Percentiles rank a stretch among this genome's conserved stretches.
Conservation (phyloP, 2,113 vertebrate species). For the Microtus pennsylvanicus region DNA sequence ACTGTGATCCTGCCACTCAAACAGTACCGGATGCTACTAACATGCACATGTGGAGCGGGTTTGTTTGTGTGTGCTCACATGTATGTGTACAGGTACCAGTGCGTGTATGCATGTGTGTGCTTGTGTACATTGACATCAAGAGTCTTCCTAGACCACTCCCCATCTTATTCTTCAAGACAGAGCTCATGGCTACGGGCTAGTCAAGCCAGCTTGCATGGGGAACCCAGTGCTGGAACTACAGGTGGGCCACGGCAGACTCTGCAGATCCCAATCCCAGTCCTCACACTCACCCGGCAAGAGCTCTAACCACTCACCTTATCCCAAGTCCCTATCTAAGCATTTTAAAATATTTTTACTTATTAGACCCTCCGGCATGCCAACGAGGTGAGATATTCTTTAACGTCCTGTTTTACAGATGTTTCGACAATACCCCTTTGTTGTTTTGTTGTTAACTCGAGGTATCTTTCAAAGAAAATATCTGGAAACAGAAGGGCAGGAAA, state of each 20-base stretch:
- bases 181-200: no score
- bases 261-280: neutral
- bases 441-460: neutral
- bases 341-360: constrained; percentile 5
- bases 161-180: neutral
- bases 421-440: constrained; percentile 8
- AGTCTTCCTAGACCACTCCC: no score
- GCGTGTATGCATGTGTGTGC: neutral
- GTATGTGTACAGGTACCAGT: neutral
- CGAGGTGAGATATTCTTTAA: neutral
- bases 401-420: constrained; percentile 22
- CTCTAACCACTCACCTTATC: neutral
- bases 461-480: constrained; percentile 64
- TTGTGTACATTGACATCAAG: neutral
- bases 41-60: neutral
- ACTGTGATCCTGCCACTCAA: neutral
- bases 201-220: neutral
- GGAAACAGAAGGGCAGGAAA: constrained; percentile 29
- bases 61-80: neutral
- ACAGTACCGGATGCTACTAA: neutral
- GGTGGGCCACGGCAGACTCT: neutral
- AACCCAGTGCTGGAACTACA: neutral
- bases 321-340: neutral
- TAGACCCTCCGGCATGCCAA: neutral
- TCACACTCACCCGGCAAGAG: no score